Conservation (phyloP, 2,797 vertebrate species). For the Myotis vivesi region DNA sequence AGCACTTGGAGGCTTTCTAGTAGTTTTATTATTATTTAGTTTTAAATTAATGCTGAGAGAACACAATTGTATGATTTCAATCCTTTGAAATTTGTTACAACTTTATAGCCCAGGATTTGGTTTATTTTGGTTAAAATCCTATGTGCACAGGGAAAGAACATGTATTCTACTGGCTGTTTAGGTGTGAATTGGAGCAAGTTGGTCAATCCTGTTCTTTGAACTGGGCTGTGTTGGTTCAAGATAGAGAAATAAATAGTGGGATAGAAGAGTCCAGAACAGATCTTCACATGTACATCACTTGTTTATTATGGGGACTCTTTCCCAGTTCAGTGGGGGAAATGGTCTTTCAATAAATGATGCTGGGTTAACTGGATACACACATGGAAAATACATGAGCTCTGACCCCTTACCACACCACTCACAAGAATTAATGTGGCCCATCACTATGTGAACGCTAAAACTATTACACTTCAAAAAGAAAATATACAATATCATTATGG, state of each 20-base stretch:
- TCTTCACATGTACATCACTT: neutral
- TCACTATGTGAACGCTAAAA: neutral
- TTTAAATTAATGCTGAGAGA: constrained; percentile 25
- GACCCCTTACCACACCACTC: neutral
- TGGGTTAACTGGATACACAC: neutral
- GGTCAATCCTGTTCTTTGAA: neutral
- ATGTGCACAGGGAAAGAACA: neutral
- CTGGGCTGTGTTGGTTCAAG: neutral
- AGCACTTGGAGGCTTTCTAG: neutral
- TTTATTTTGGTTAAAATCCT: neutral
- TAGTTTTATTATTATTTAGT: neutral
- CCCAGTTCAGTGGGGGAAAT: neutral
- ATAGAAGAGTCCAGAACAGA: neutral
- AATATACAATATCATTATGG: neutral
- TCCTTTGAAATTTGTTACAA: neutral
- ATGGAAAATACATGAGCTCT: neutral
- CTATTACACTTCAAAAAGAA: neutral
- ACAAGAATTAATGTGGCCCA: neutral
- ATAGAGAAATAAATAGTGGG: neutral
- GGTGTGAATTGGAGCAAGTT: neutral
- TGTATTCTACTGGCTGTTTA: neutral
- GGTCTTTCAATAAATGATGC: neutral
- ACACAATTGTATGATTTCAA: neutral
- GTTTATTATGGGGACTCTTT: neutral
- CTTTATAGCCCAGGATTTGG: neutral